phyloP scores from a whole-genome alignment of 1,140 invertebrate species.

The Euglossa dilemma region DNA sequence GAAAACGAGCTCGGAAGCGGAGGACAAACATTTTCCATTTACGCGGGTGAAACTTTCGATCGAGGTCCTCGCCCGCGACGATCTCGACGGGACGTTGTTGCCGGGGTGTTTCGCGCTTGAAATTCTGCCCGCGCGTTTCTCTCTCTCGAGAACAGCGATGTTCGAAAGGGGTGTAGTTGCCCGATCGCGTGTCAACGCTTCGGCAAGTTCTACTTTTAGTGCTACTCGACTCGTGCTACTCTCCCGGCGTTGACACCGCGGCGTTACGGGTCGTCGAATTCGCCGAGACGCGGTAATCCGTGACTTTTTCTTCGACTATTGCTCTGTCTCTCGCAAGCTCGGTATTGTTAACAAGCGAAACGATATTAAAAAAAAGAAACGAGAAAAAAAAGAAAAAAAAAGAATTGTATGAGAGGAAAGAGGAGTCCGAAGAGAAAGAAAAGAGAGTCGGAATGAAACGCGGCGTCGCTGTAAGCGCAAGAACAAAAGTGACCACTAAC shows the following conservation, averaged over 20 bases:
- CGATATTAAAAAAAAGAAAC: neutral
- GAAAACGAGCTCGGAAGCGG: neutral
- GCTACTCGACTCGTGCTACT: neutral
- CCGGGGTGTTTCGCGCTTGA: neutral
- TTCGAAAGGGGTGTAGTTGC: neutral
- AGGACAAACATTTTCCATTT: constrained; percentile 20
- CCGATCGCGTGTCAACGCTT: neutral
- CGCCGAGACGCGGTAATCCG: constrained; percentile 4
- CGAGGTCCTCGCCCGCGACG: neutral
- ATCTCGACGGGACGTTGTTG: neutral
- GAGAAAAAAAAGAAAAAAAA: neutral
- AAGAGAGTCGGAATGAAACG: neutral
- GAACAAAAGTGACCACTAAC: constrained; percentile 83
- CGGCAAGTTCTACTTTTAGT: neutral
- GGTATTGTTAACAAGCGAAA: constrained; percentile 49
- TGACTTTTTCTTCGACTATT: neutral
- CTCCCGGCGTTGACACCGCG: neutral
- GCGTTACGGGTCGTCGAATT: neutral
- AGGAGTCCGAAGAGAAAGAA: neutral
- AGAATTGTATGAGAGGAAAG: neutral
- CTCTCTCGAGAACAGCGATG: neutral
- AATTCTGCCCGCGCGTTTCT: neutral
- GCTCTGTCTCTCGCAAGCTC: constrained; percentile 38
- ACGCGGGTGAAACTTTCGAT: neutral
- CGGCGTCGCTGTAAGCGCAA: neutral